Conservation (phyloP, 1,140 invertebrate species). For the Neelides sp. region DNA sequence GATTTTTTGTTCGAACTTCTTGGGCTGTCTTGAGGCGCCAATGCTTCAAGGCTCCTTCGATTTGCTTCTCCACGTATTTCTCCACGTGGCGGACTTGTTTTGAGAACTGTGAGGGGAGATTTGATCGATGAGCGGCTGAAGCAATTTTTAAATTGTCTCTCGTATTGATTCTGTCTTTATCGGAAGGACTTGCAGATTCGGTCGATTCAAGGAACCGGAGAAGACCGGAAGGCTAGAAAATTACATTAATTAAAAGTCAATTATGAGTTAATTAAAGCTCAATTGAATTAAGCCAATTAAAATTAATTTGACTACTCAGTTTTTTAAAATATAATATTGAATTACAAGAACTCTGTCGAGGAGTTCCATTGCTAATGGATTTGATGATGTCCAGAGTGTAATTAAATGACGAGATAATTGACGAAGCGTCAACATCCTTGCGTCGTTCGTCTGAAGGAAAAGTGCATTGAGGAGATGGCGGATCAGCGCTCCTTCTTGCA, state of each 20-base stretch:
- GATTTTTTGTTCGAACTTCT: slow-evolving; percentile 43
- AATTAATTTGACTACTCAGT: not conserved
- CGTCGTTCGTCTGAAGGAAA: slow-evolving; percentile 65
- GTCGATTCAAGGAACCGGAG: slow-evolving; percentile 77
- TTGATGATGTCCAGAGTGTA: slow-evolving; percentile 91
- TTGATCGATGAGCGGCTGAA: slow-evolving; percentile 44
- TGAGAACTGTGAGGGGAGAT: slow-evolving; percentile 21
- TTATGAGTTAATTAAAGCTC: not conserved
- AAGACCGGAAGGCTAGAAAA: slow-evolving; percentile 63
- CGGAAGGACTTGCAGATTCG: slow-evolving; percentile 66
- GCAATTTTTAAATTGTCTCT: slow-evolving; percentile 93
- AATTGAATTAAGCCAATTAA: not conserved
- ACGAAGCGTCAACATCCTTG: slow-evolving; percentile 64
- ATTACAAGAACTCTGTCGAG: slow-evolving; percentile 77
- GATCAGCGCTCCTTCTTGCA: slow-evolving; percentile 93
- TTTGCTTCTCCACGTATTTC: slow-evolving; percentile 59
- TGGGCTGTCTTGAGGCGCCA: slow-evolving; percentile 49
- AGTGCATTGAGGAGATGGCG: slow-evolving; percentile 83
- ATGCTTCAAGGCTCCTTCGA: slow-evolving; percentile 69
- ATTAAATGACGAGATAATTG: slow-evolving; percentile 93
- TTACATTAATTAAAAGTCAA: slow-evolving; percentile 9
- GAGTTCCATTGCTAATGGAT: slow-evolving; percentile 78
- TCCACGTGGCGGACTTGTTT: slow-evolving; percentile 32
- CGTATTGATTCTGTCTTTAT: slow-evolving; percentile 62
- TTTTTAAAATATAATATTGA: not conserved